Percentiles rank a stretch among this genome's conserved stretches.
Conservation (phyloP, 2,888 invertebrate genomes). For the Machimus rusticus region DNA sequence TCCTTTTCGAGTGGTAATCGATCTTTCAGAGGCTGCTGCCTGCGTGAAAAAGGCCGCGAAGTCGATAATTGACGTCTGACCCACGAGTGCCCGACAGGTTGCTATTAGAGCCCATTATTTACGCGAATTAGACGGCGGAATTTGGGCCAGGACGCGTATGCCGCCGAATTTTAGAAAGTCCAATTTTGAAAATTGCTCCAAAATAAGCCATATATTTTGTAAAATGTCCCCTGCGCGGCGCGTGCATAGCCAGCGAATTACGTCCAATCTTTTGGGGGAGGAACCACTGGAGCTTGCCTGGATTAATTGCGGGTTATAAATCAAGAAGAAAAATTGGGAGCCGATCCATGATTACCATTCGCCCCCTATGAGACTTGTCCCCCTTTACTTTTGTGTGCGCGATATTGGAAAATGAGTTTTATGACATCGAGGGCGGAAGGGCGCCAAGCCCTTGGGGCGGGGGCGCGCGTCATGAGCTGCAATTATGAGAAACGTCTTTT, state of each 20-base stretch:
- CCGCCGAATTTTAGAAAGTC: not conserved
- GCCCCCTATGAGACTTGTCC: not conserved
- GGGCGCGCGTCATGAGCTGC: not conserved
- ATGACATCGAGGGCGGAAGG: slow-evolving; percentile 1
- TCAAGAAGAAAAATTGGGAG: slow-evolving; percentile 13
- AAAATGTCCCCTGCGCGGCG: not conserved
- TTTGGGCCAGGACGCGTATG: not conserved
- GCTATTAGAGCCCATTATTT: not conserved
- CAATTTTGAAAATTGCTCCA: not conserved
- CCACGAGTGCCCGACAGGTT: not conserved
- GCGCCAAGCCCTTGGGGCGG: not conserved
- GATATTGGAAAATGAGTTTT: slow-evolving; percentile 36
- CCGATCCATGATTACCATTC: slow-evolving; percentile 28
- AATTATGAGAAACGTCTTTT: slow-evolving; percentile 40
- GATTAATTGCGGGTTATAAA: slow-evolving; percentile 30
- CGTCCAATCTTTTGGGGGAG: not conserved
- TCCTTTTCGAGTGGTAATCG: not conserved
- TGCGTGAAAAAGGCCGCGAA: not conserved
- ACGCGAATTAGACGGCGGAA: not conserved
- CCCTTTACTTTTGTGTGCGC: slow-evolving; percentile 23
- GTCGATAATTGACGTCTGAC: slow-evolving; percentile 19
- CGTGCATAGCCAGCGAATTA: not conserved
- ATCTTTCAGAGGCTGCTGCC: not conserved
- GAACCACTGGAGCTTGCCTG: slow-evolving; percentile 14
- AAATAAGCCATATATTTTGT: not conserved